A percentile compares a stretch with the other conserved stretches of the same genome.
Conservation (phyloP, 2,113 vertebrate genomes). For the Pituophis catenifer region DNA sequence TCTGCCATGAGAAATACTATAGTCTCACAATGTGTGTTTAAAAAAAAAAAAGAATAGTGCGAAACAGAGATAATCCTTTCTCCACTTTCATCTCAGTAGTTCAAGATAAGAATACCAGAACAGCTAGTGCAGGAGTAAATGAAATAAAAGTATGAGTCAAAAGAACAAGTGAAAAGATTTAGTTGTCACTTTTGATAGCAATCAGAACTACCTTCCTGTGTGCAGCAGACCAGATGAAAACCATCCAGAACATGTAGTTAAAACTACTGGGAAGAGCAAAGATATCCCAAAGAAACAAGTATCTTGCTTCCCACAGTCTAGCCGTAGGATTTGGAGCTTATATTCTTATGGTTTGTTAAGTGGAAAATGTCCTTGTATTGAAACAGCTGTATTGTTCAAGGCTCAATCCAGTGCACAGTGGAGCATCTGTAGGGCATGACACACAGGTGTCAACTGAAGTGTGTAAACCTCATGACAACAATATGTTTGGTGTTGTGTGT, state of each 20-base stretch:
- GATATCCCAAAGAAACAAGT: constrained; percentile 52
- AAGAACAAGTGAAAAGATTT: constrained; percentile 39
- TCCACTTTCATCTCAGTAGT: neutral
- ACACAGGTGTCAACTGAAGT: constrained; percentile 61
- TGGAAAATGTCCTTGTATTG: constrained; percentile 72
- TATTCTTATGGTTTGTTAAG: constrained; percentile 65
- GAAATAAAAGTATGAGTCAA: constrained; percentile 55
- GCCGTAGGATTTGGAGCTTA: constrained; percentile 64
- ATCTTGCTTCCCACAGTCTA: constrained; percentile 49
- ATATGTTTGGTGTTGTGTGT: neutral
- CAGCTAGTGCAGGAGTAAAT: constrained; percentile 52
- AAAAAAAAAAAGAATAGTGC: neutral
- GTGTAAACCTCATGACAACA: constrained; percentile 45
- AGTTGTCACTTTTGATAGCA: constrained; percentile 69
- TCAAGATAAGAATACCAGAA: constrained; percentile 20
- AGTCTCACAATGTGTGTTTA: neutral
- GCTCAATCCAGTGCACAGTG: constrained; percentile 33
- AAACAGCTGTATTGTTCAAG: constrained; percentile 56
- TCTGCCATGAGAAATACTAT: neutral
- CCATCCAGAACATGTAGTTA: neutral
- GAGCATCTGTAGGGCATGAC: constrained; percentile 65
- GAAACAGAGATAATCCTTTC: neutral
- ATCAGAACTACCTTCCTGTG: constrained; percentile 61
- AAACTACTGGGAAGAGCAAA: constrained; percentile 10
- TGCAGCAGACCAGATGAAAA: constrained; percentile 20